Base-by-base conservation (phyloP, 2,888 invertebrate genomes). In the Smittia aterrima region DNA sequence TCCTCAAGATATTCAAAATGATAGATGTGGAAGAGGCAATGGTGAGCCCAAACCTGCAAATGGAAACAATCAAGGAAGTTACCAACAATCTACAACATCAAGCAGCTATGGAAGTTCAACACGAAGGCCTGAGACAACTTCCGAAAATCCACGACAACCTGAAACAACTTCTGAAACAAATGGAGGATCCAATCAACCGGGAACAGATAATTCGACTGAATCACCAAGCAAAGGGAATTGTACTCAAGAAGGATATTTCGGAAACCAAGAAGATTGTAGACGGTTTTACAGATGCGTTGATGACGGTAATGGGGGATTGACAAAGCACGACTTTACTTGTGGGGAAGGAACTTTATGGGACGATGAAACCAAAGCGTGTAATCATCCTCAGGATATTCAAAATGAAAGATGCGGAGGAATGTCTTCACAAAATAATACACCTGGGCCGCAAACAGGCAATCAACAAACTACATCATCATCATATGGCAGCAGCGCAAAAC, bases 321-420 rank as follows among this genome's bases (percentile, higher is more conserved):
- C 81, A 0, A 86, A 85, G 78, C 86, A 86, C 77, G 87, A 88
- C 66, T 90, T 89, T 78, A 81, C 83, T 70, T 90, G 90, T 78
- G 87, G 87, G 0, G 85, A 86, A 75, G 89, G 88, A 40, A 90
- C 90, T 0, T 86, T 86, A n/a, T 91, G 90, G 90, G 89, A 89
- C 78, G 85, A 87, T 78, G 84, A 84, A n/a, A 82, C 86, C 72
- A 85, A 86, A 78, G 86, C 87, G 0, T 91, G 88, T 77, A 87
- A 87, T 79, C 84, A 87, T 78, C 82, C 83, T 6, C 82, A 80
- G 75, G 81, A 81, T 13, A 84, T 84, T 6, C 75, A 76, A 77
- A 75, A 68, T 41, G 18, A 25, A 64, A 24, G 82, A 82, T 74
- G 77, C 77, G n/a, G 79, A 80, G 9, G 75, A 76, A 13, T 76